Evolutionary conservation across 2,113 vertebrate genomes (phyloP), one percentile per base, ranked within the genome.

Genomic region (Eclectus roratus): DNA sequence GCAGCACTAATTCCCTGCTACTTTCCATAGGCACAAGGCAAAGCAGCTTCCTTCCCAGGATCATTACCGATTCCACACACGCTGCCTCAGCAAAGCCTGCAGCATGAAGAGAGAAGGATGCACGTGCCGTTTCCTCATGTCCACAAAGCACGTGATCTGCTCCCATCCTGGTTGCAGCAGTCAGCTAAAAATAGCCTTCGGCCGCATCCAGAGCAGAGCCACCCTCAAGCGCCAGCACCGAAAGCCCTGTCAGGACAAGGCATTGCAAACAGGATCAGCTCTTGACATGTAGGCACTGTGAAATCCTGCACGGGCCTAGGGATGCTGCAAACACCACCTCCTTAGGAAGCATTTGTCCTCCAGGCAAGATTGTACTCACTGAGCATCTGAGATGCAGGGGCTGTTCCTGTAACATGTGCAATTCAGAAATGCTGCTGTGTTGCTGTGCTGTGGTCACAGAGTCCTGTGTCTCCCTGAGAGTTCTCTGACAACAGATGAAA

Each of bases 121-220:
- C 77, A 63, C 1, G 1, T 29, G 72, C 72, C 68, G 44, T 21
- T 52, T 63, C 64, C 79, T 46, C 18, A 33, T 29, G 41, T 27
- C 73, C 65, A 55, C 74, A 56, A 60, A 79, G 63, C 71, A 53
- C 60, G 53, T 2, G 0, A 28, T 28, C 72, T 55, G 80, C 55
- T 94, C 80, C 33, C 39, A 74, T 29, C 77, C 71, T 39, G 60
- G 50, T 39, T 7, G 1, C 39, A 21, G 50, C 33, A 37, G 46
- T 28, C 49, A 33, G 46, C 71, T 58, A 70, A 88, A 93, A 85
- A 70, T 3, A 83, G 60, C 3, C 3, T 35, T n/a, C 1, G 14
- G 53, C 21, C 3, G 3, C 53, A 47, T 12, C 17, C 37, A 27
- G 60, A 70, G 46, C 0, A 0, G 28, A 70, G 64, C 31, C 43